phyloP scores from a whole-genome alignment of 2,888 invertebrate species.

The Coronaproctus castanopsis region DNA sequence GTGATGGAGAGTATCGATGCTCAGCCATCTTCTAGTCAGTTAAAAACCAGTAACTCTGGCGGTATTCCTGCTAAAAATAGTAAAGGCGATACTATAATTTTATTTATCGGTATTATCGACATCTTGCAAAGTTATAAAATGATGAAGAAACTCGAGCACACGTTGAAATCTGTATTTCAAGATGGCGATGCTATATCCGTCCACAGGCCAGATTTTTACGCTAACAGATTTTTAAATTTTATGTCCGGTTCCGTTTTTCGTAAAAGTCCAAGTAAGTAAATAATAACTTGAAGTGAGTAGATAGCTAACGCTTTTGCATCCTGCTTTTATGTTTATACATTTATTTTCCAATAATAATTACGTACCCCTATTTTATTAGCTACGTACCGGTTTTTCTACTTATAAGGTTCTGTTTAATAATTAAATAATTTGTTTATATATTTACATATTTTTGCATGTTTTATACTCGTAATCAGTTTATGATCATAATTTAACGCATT shows the following conservation, averaged over 20 bases:
- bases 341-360: neutral
- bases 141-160: conserved; percentile 12
- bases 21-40: neutral
- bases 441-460: too few species aligned
- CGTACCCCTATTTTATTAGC: neutral
- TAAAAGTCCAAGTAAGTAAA: conserved; percentile 8
- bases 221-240: conserved; percentile 10
- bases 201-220: conserved; percentile 12
- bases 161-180: conserved; percentile 11
- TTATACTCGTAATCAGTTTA: too few species aligned
- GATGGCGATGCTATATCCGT: conserved; percentile 11
- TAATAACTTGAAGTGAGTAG: too few species aligned
- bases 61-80: conserved; percentile 9
- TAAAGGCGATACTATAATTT: conserved; percentile 8
- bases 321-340: neutral
- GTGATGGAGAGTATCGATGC: conserved; percentile 12
- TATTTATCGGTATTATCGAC: conserved; percentile 13
- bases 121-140: conserved; percentile 12
- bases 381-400: too few species aligned
- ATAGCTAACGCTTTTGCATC: neutral
- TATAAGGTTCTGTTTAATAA: too few species aligned
- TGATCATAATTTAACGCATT: too few species aligned
- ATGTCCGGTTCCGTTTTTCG: conserved; percentile 9
- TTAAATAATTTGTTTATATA: too few species aligned
- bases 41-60: conserved; percentile 7